These are phyloP conservation scores for Sarcophaga peregrina DNA, from an alignment of 1,140 invertebrate species.

Conservation along the genomic window DNA sequence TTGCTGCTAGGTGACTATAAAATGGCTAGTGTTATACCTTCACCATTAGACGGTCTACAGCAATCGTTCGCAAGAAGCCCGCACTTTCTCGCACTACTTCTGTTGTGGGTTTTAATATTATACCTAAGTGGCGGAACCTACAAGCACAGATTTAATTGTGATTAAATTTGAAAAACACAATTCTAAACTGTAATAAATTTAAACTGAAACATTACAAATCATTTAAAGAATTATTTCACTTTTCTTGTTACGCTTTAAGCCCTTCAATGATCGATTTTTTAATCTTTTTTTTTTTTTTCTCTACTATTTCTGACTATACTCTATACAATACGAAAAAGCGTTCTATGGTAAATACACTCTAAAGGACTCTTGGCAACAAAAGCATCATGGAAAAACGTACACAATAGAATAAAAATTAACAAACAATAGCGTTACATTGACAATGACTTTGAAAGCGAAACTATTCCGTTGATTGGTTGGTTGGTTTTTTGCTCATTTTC, in stretches of 20 bases:
- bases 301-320: not conserved
- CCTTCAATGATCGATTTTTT: not conserved
- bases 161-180: no score
- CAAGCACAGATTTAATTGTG: no score
- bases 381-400: not conserved
- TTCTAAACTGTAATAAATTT: no score
- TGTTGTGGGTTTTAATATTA: no score
- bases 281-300: not conserved
- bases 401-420: not conserved
- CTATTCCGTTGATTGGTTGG: not conserved
- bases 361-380: not conserved
- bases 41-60: no score
- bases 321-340: not conserved
- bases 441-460: not conserved
- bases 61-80: no score
- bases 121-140: no score
- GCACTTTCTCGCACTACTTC: no score
- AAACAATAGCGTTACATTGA: not conserved
- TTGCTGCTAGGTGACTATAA: no score
- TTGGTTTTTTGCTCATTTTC: not conserved
- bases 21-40: no score
- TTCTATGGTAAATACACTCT: not conserved
- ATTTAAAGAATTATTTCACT: no score
- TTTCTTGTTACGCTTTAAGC: not conserved
- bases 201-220: no score